phyloP scores from a whole-genome alignment of 2,888 invertebrate species.

The Oxystoma pomonae region DNA sequence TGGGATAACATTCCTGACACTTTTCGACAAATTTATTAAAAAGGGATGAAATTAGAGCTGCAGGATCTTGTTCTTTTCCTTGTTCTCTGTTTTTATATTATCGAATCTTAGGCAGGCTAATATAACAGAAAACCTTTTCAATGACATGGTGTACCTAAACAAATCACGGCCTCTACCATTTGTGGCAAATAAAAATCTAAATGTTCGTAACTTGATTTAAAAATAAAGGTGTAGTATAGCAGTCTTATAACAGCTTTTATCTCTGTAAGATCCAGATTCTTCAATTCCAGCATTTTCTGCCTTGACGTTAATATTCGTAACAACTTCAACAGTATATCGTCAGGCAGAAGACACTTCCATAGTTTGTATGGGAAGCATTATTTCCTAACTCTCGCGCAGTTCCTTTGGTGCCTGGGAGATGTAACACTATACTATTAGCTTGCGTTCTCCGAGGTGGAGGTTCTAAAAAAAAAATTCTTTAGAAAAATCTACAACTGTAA shows the following conservation, averaged over 20 bases:
- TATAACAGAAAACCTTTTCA: slow-evolving; percentile 23
- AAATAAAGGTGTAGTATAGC: slow-evolving; percentile 22
- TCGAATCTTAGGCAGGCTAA: slow-evolving; percentile 29
- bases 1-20: slow-evolving; percentile 16
- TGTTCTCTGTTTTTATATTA: slow-evolving; percentile 21
- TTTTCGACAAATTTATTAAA: slow-evolving; percentile 23
- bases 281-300: slow-evolving; percentile 4
- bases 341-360: neutral
- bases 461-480: neutral
- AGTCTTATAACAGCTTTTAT: slow-evolving; percentile 27
- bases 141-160: slow-evolving; percentile 27
- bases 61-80: slow-evolving; percentile 19
- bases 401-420: neutral
- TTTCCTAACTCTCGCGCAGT: neutral
- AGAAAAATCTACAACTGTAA: neutral
- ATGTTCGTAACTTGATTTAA: slow-evolving; percentile 28
- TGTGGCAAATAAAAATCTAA: slow-evolving; percentile 25
- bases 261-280: slow-evolving; percentile 22
- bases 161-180: slow-evolving; percentile 29
- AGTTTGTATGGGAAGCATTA: neutral
- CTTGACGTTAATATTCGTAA: neutral
- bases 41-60: slow-evolving; percentile 22
- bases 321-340: neutral
- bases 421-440: slow-evolving; percentile 10
- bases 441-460: slow-evolving; percentile 6